These are phyloP conservation scores for Phengaris alcon DNA, from an alignment of 2,888 invertebrate genomes.

Conservation along the genomic window DNA sequence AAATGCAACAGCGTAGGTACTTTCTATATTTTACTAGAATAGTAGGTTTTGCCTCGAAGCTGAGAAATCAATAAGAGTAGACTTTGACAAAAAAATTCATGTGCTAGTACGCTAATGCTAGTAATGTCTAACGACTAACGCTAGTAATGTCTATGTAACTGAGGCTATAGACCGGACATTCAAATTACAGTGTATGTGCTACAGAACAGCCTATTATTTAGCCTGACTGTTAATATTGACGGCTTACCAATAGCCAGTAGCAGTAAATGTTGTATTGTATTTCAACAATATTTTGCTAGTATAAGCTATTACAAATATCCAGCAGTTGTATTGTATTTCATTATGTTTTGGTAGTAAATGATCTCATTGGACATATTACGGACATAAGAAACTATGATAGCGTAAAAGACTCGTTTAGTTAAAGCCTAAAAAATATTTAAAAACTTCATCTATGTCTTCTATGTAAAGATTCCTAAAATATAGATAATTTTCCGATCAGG, in stretches of 20 bases:
- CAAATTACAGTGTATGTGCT: constrained; percentile 4
- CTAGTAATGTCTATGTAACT: neutral
- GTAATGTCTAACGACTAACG: too few species aligned
- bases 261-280: neutral
- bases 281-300: too few species aligned
- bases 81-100: neutral
- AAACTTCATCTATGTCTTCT: too few species aligned
- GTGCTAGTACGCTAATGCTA: too few species aligned
- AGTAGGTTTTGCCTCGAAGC: neutral
- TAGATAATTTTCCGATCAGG: neutral
- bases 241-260: constrained; percentile 4
- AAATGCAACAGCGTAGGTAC: too few species aligned
- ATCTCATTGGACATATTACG: neutral
- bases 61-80: constrained; percentile 8
- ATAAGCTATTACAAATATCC: too few species aligned
- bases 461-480: neutral
- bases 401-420: neutral
- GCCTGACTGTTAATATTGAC: neutral
- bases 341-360: neutral
- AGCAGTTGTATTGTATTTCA: neutral
- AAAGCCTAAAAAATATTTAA: too few species aligned
- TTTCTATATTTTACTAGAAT: neutral
- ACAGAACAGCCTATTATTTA: neutral
- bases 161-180: neutral
- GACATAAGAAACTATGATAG: neutral